Evolutionary conservation across 2,113 vertebrate genomes (phyloP), one percentile per base, ranked within the genome.

Genomic region (Ageneiosus marmoratus): DNA sequence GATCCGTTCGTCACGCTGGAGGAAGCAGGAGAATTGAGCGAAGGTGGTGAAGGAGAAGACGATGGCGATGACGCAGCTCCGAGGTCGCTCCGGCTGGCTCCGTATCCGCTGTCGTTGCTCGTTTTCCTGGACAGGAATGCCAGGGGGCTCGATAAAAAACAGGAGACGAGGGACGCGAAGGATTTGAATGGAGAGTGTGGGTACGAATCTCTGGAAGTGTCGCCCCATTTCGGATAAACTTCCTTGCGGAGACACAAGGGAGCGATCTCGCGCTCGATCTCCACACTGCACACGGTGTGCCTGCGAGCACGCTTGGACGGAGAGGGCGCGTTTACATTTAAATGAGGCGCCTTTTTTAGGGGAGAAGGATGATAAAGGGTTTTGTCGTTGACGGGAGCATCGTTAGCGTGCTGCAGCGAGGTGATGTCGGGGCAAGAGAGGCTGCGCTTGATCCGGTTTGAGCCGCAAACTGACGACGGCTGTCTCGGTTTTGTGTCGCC

Each of bases 211-310:
- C 80, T 69, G 7, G 86, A 13, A 15, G 81, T 8, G n/a, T 56
- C 12, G 77, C 92, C 90, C 74, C 93, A 92, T 20, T 93, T 89
- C 2, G 96, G 96, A 87, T 95, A 96, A 86, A 96, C 95, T 88
- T 97, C 96, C 89, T 97, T 97, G 34, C 96, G 95, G 27, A 97
- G 94, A 86, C 96, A 97, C 85, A 95, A 5, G 1, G 95, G 93
- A 12, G 91, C 91, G 0, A 93, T 91, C 86, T 94, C 90, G 73
- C 90, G 84, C 87, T 92, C 92, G 81, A 95, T 92, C 84, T 97
- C 96, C 53, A 94, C 77, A 20, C 95, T 95, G 83, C 94, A 95
- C 84, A 97, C 94, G 0, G 96, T 97, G 91, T 97, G 96, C 0
- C 96, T 92, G 4, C 96, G 94, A 7, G 92, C 74, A 0, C 94